Base-by-base conservation (phyloP, 2,113 vertebrate genomes). In the Hyaena hyaena region DNA sequence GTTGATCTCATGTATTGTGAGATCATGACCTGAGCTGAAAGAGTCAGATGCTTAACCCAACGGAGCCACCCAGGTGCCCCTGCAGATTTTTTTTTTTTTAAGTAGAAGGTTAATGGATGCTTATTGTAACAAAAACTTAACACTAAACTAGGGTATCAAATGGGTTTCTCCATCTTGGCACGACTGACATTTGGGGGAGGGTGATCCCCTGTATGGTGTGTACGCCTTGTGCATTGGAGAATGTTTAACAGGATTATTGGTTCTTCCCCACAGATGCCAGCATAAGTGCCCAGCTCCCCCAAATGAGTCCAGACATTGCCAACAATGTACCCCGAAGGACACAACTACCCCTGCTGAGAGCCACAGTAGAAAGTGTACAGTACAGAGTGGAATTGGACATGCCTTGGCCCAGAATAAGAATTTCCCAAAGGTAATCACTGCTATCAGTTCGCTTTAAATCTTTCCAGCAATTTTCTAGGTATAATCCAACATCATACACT, bases 161-260 rank as follows among this genome's bases (percentile, higher is more conserved):
- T 9, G 23, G 68, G 23, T 69, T 94, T 87, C n/a, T 83, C 28
- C 3, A 0, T 23, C 12, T 68, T 12, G 58, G 24, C 50, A 14
- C 9, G 24, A 1, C 1, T 33, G 39, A 31, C 21, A 2, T 68
- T 69, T n/a, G 0, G 11, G 55, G 50, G 33, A 63, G 55, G 74
- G 63, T n/a, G 10, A 26, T 4, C 16, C 89, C 77, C 53, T 53
- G 14, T 53, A 0, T 5, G 15, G 53, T 19, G 16, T 21, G 16
- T 10, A 58, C 3, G 4, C 23, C 31, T 43, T 53, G 26, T 17
- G 33, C 2, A 0, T 0, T 4, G 4, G 17, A 55, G 35, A 45
- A 35, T 3, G 2, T 33, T 66, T 4, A 84, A n/a, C 45, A 31
- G n/a, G 4, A 23, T 17, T 2, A 2, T 14, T 90, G 48, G 45